Evolutionary conservation across 2,113 vertebrate genomes (phyloP).

Genomic region (Lophura nycthemera): DNA sequence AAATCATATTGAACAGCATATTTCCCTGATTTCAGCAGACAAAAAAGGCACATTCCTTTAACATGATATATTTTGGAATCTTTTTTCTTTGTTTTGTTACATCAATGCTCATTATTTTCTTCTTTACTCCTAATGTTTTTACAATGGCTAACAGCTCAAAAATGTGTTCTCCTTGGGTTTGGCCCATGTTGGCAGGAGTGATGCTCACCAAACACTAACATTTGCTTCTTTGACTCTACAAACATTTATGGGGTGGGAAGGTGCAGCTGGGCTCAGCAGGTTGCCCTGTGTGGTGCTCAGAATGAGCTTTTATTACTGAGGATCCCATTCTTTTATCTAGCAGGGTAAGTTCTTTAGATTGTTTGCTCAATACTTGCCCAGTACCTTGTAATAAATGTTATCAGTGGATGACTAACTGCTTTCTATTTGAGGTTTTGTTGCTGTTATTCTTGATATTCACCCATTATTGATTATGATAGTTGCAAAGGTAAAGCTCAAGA

Average conservation of each 20-base stretch:
- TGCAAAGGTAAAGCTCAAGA: not conserved
- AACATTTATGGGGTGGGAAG: not conserved
- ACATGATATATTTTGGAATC: not conserved
- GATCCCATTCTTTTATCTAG: conserved; percentile 15
- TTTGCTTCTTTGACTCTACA: conserved; percentile 27
- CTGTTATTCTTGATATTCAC: not conserved
- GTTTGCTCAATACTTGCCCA: not conserved
- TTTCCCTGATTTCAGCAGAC: conserved; percentile 24
- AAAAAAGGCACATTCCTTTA: conserved; percentile 47
- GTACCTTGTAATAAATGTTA: not conserved
- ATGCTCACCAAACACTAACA: not conserved
- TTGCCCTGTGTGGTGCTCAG: not conserved
- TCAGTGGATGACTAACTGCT: not conserved
- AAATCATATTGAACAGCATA: conserved; percentile 1
- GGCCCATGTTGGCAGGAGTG: not conserved
- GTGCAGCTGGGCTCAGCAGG: not conserved
- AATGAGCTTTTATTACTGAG: conserved; percentile 30
- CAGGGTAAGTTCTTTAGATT: not conserved
- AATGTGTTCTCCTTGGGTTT: not conserved
- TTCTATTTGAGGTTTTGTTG: not conserved
- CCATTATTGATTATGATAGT: not conserved
- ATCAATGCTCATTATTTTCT: conserved; percentile 3
- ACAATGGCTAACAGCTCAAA: not conserved
- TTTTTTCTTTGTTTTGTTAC: not conserved
- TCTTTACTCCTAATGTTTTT: conserved; percentile 2